These are phyloP conservation scores for Andinoacara biseriatus DNA, from an alignment of 2,113 vertebrate species.

Conservation along the genomic window DNA sequence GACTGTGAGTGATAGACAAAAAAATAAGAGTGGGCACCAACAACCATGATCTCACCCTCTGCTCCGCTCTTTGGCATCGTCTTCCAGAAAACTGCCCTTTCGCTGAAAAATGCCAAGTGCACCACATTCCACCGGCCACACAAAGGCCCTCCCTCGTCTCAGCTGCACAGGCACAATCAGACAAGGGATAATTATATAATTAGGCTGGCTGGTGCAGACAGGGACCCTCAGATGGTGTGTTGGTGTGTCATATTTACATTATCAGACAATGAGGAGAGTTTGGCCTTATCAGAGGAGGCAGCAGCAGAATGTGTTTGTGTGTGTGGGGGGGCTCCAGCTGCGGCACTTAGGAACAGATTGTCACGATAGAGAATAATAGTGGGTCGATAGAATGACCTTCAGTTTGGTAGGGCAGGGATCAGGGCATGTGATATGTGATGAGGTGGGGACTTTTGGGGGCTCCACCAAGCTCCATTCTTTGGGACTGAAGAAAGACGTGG, in stretches of 20 bases:
- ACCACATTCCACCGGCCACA: conserved; percentile 77
- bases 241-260: conserved; percentile 65
- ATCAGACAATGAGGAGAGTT: conserved; percentile 66
- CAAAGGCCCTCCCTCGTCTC: conserved; percentile 76
- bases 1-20: conserved; percentile 41
- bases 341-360: conserved; percentile 54
- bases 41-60: conserved; percentile 78
- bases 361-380: conserved; percentile 51
- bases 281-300: conserved; percentile 45
- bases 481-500: not conserved
- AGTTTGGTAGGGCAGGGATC: conserved; percentile 15
- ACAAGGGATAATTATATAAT: conserved; percentile 80
- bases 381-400: conserved; percentile 52
- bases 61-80: conserved; percentile 64
- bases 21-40: conserved; percentile 74
- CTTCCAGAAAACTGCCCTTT: conserved; percentile 82
- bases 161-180: conserved; percentile 72
- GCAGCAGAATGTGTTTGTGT: conserved; percentile 45
- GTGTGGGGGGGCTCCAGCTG: conserved; percentile 47
- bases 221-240: conserved; percentile 61
- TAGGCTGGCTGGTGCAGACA: conserved; percentile 61
- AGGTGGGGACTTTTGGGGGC: conserved; percentile 58
- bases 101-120: conserved; percentile 81
- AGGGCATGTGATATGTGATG: conserved; percentile 31
- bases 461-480: not conserved